Base-by-base conservation (phyloP, 2,797 vertebrate species). In the Microctenopoma steveboyesi region DNA sequence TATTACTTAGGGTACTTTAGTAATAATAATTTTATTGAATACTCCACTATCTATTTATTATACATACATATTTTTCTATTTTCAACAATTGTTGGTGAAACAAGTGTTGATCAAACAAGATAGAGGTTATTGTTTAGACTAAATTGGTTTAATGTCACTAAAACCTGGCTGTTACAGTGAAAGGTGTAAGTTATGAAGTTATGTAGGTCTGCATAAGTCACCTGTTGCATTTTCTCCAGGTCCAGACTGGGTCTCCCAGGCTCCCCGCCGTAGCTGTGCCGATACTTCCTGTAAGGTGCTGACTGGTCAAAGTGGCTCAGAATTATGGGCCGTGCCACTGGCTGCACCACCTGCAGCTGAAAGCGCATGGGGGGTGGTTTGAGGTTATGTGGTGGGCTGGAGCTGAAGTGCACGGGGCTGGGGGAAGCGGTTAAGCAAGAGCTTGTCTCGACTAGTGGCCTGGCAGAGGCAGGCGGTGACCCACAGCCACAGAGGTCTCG, bases 171-270 rank as follows among this genome's bases (percentile, higher is more conserved):
- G 1, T 40, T 39, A 74, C 6, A 13, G 27, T 42, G 15, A 35
- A 9, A 33, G 30, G 30, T 42, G 42, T 42, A 33, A 12, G 53
- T 59, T 15, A 37, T 37, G 12, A 33, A 8, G 14, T 18, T 59
- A 30, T 65, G 7, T 4, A 22, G 53, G 6, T 18, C 30, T 22
- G 8, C 12, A 37, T 28, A 10, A 82, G 91, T 50, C 87, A 97
- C 96, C 95, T 97, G 96, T 89, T 97, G 96, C 96, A 97, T 97
- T 90, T 97, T 97, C 90, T 97, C 96, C 79, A 97, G 86, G 82
- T 97, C 96, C 54, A 97, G 92, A 87, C 96, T 97, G 46, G 96
- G 96, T 84, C 96, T 92, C 70, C 94, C 91, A 10, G 82, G 85
- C 76, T 96, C 95, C n/a, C 94, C 94, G 1, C 92, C 77, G 0